Base-by-base conservation (phyloP, 1,140 invertebrate genomes). In the Carcinoscorpius rotundicauda region DNA sequence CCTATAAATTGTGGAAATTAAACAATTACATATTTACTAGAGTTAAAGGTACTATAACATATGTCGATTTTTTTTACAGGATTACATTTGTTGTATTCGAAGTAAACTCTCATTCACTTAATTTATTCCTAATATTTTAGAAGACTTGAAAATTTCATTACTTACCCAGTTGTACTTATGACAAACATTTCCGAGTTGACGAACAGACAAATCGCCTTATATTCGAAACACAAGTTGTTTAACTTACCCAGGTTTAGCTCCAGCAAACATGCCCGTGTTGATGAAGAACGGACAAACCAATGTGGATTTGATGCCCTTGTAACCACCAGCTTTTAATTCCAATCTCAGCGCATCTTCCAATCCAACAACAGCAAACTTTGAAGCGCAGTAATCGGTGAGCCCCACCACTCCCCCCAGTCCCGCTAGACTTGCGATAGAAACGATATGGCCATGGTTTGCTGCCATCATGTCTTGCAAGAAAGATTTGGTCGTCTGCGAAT, bases 271-370 rank as follows among this genome's bases (percentile, higher is more conserved):
- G 67, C 93, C 93, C 5, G 94, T 98, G 72, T 89, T 85, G 66
- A 97, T 95, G 75, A 91, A 96, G 78, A 88, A 97, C 1, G 95
- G 94, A 75, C 93, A 97, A 66, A 97, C 84, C 29, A 89, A 85
- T 5, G 94, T 95, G 0, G 89, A 92, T 67, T 88, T 81, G 10
- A 97, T 87, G 57, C 88, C 89, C 58, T 81, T 82, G 50, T 84
- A 81, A 52, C 86, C 76, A 74, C 81, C 4, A 5, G 49, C 49
- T 8, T 63, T 48, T 6, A 95, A 76, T 75, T 95, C 92, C 4
- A 85, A 77, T 63, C 83, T 81, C 29, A 95, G 78, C 52, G 92
- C 85, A 73, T 97, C 94, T 71, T 94, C 87, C 75, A 95, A 93
- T 49, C 94, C 93, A 61, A 91, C 87, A 49, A 90, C 91, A 8